Base-by-base conservation (phyloP, 2,797 vertebrate species). In the Ctenopoma kingsleyae region DNA sequence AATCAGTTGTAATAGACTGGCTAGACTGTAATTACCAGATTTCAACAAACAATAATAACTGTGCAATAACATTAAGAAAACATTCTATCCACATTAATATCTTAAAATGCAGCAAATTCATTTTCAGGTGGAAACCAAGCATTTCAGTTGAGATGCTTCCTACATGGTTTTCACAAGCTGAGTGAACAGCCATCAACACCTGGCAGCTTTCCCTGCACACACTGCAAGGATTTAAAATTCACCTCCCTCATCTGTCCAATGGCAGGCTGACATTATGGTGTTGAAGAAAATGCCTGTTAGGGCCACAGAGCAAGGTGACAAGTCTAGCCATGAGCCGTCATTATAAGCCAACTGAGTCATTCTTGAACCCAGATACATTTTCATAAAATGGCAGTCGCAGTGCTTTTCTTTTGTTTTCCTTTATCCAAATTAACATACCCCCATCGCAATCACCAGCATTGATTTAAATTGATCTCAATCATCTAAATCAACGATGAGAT, bases 191-290 rank as follows among this genome's bases (percentile, higher is more conserved):
- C 71, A 71, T 67, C 72, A 83, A 78, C 60, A 82, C 54, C 68
- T 73, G 59, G 56, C 71, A 80, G 47, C 65, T 80, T 75, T 60
- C 27, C 57, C 55, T 30, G 47, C 54, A 51, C 64, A 73, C 57
- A 43, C 19, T 41, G 46, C 43, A 32, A 36, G n/a, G 61, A 65
- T 78, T 78, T 65, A 23, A 86, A 82, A 80, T 69, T 71, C 72
- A 48, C 60, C 75, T 72, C 67, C 56, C 53, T 62, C 38, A 74
- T 67, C 74, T 72, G 38, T 81, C 67, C 72, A 66, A 50, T 84
- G 83, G 71, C 88, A 85, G 69, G 49, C 71, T 82, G 78, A 80
- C 84, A 86, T 80, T 78, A 88, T 4, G 30, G 67, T 77, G 80
- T 86, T 51, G 52, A 60, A 75, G 50, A 76, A 82, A 87, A 74